Base-by-base conservation (phyloP, 2,113 vertebrate species). In the Triplophysa siluroides region DNA sequence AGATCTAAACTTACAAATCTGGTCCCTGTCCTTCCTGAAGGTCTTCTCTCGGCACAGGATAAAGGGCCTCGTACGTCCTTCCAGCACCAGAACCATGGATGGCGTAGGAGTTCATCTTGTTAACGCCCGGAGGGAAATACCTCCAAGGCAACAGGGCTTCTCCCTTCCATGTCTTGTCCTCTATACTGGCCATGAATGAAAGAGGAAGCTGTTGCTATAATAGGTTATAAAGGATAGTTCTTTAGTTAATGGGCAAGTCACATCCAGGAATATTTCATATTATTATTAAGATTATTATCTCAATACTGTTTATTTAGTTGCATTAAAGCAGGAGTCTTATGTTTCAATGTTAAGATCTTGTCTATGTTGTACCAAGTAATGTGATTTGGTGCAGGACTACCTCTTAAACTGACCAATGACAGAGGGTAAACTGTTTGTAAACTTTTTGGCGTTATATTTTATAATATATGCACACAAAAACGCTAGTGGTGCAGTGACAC, bases 61-160 rank as follows among this genome's bases (percentile, higher is more conserved):
- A 92, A 81, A 94, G 88, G 24, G 79, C 81, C 87, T 93, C 91
- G 41, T 91, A 94, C 14, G 81, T 90, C 56, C 90, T 90, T 79
- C 80, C 78, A 64, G 78, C 87, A 16, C 80, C 87, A 41, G 90
- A 93, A 11, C 93, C 92, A 41, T 90, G 91, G 81, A 93, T 92
- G 60, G 90, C 89, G 29, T 91, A 90, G n/a, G 88, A 94, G 90
- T 93, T 95, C 78, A 86, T 94, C 88, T 91, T 93, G 85, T 94
- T 82, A 82, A 93, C 82, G 56, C 85, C 88, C 60, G 88, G 86
- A 29, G 89, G 91, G 11, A 95, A 94, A 89, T 87, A 91, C 0
- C 86, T 86, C 91, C 89, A 94, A 76, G 84, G 83, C 82, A 94
- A 33, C 64, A 92, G 83, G 50, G 86, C 90, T 63, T 86, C 91